These are phyloP conservation scores for Glaucidium brasilianum DNA, from an alignment of 2,113 vertebrate genomes.

Conservation along the genomic window DNA sequence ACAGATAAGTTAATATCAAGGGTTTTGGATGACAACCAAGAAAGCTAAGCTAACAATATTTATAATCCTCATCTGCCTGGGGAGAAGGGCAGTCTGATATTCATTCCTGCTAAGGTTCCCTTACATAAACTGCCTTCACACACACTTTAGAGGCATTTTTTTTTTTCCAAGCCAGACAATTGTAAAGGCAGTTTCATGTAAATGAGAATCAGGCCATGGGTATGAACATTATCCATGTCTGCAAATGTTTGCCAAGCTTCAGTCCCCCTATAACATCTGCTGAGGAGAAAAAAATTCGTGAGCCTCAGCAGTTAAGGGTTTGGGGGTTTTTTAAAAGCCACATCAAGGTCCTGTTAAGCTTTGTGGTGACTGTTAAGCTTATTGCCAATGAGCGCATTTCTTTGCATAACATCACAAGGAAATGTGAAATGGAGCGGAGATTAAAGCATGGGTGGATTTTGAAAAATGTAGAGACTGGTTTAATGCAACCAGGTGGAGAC, in stretches of 20 bases:
- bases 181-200: not conserved
- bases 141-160: not conserved
- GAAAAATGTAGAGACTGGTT: constrained; percentile 9
- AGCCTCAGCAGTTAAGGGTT: constrained; percentile 26
- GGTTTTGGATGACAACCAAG: not conserved
- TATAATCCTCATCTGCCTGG: not conserved
- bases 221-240: not conserved
- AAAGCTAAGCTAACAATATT: not conserved
- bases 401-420: constrained; percentile 8
- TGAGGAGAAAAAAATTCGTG: constrained; percentile 9
- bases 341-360: not conserved
- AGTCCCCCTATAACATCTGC: constrained; percentile 23
- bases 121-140: not conserved
- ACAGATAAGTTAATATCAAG: not conserved
- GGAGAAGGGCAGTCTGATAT: not conserved
- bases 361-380: constrained; percentile 4
- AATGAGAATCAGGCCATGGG: constrained; percentile 36
- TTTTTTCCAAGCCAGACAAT: not conserved
- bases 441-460: constrained; percentile 5
- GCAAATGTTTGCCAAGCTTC: not conserved
- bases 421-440: constrained; percentile 49
- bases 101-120: not conserved
- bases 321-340: constrained; percentile 17
- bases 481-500: constrained; percentile 34
- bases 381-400: constrained; percentile 20